Evolutionary conservation across 1,140 invertebrate genomes (phyloP).

Genomic region (Nasonia giraulti): DNA sequence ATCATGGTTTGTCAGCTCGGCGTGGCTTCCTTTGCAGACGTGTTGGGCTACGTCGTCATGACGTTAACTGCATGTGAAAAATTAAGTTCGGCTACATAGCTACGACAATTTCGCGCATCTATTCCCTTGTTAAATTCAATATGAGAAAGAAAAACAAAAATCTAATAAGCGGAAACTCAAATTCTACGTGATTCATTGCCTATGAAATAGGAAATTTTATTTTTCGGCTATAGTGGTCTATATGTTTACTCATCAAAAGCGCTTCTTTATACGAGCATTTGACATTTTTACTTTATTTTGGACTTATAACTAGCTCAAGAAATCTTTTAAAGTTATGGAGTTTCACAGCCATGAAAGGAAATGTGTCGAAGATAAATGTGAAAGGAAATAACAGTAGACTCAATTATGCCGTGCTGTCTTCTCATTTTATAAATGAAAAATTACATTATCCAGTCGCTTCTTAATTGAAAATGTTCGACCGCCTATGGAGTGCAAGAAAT

Average conservation of each 20-base stretch:
- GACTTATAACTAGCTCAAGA: too few species aligned
- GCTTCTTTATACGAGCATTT: too few species aligned
- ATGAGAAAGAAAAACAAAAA: too few species aligned
- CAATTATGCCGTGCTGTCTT: background rate
- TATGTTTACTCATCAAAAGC: too few species aligned
- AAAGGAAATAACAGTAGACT: background rate
- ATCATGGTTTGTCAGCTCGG: conserved; percentile 21
- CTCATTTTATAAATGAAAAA: background rate
- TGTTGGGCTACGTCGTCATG: background rate
- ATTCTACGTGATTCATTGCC: too few species aligned
- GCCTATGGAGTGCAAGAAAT: background rate
- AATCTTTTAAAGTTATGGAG: too few species aligned
- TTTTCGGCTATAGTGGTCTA: too few species aligned
- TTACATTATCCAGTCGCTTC: background rate
- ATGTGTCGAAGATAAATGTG: background rate
- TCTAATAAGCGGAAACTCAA: too few species aligned
- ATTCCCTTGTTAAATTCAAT: too few species aligned
- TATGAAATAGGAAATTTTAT: too few species aligned
- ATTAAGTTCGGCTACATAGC: background rate
- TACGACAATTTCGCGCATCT: background rate
- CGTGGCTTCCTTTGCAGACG: background rate
- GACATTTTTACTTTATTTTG: too few species aligned
- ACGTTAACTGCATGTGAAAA: background rate
- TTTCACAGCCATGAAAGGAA: background rate
- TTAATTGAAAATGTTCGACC: conserved; percentile 17